Conservation (phyloP, 1,140 invertebrate genomes). For the Himalopsyche phryganea region DNA sequence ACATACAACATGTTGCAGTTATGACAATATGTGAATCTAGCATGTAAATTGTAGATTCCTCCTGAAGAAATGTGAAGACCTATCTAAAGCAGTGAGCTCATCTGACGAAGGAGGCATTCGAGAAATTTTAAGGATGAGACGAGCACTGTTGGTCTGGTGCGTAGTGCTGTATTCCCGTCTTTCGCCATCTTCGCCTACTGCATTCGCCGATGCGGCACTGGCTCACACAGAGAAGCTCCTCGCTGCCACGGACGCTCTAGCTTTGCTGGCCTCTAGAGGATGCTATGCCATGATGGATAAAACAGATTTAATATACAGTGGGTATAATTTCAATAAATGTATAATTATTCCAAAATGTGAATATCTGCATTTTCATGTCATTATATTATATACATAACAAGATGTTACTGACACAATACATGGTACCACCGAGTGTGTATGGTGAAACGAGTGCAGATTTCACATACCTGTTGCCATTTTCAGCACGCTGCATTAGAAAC, state of each 20-base stretch:
- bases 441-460: too few species aligned
- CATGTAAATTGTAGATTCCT: conserved; percentile 55
- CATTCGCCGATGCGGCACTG: conserved; percentile 31
- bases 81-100: conserved; percentile 34
- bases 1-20: too few species aligned
- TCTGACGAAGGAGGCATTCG: conserved; percentile 51
- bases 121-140: conserved; percentile 54
- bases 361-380: too few species aligned
- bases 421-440: too few species aligned
- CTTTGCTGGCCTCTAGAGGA: conserved; percentile 18
- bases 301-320: conserved; percentile 20
- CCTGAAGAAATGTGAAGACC: conserved; percentile 47
- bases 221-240: conserved; percentile 25
- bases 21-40: too few species aligned
- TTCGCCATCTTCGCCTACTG: conserved; percentile 35
- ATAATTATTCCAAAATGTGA: too few species aligned
- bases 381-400: too few species aligned
- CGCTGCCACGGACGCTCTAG: conserved; percentile 18
- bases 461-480: too few species aligned
- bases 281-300: conserved; percentile 25
- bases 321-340: too few species aligned
- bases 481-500: conserved; percentile 48
- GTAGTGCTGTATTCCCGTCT: conserved; percentile 46
- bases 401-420: too few species aligned
- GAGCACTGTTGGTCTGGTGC: conserved; percentile 44